Evolutionary conservation across 2,888 invertebrate species (phyloP).

Genomic region (Nomada flava): DNA sequence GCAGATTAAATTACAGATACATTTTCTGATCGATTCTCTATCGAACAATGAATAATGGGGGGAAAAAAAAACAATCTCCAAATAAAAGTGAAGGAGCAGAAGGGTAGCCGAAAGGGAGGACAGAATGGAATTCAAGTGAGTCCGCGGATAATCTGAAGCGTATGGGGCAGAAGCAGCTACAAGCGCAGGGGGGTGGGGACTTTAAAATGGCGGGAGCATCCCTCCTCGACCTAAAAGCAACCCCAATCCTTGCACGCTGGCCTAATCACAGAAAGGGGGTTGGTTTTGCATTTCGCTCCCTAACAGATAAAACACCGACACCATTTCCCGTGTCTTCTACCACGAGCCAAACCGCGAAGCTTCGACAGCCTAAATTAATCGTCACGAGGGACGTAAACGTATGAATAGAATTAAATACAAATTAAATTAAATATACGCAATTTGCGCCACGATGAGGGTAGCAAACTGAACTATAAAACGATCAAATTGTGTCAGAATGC

Average conservation of each 20-base stretch:
- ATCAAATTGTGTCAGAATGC: constrained; percentile 27
- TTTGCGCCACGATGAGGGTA: constrained; percentile 24
- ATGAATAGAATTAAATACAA: background rate
- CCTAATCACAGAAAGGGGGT: constrained; percentile 80
- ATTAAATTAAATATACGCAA: background rate
- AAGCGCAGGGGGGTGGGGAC: constrained; percentile 73
- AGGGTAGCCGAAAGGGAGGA: constrained; percentile 43
- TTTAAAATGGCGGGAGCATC: constrained; percentile 79
- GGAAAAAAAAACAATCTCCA: background rate
- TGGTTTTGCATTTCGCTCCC: constrained; percentile 79
- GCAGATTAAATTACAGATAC: no score
- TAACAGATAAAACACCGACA: constrained; percentile 7
- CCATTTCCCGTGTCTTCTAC: background rate
- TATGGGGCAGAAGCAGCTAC: constrained; percentile 49
- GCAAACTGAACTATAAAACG: background rate
- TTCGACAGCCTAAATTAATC: background rate
- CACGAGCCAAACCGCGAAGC: background rate
- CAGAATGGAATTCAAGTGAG: constrained; percentile 65
- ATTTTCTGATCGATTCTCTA: background rate
- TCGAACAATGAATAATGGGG: background rate
- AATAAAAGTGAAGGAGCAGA: background rate
- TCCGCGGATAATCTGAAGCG: constrained; percentile 69
- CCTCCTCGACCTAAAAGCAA: constrained; percentile 70
- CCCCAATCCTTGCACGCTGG: constrained; percentile 77
- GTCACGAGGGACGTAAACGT: no score